A percentile compares a stretch with the other conserved stretches of the same genome.
phyloP scores from a whole-genome alignment of 2,797 vertebrate genomes.

The Spondyliosoma cantharus region DNA sequence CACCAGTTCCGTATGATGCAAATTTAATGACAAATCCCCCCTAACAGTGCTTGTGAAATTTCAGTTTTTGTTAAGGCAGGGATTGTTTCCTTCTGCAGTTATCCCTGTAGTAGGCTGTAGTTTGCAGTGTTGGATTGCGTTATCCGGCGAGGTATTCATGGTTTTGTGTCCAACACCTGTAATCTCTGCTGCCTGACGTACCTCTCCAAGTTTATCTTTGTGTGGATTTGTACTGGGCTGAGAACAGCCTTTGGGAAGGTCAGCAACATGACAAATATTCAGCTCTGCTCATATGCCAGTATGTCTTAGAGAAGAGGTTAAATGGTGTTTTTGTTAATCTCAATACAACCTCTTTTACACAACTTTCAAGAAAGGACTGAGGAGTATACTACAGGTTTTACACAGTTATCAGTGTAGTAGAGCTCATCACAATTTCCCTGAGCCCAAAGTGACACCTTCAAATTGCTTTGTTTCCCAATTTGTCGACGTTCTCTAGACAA shows the following conservation, averaged over 20 bases:
- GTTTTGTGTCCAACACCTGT: constrained; percentile 19
- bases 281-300: background rate
- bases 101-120: background rate
- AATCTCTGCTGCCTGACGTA: constrained; percentile 13
- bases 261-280: constrained; percentile 12
- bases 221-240: background rate
- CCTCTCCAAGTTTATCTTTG: constrained; percentile 18
- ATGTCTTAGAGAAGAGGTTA: background rate
- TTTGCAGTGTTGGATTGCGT: background rate
- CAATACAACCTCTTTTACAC: background rate
- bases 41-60: background rate
- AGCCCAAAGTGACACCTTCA: too few relatives aligned
- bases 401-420: background rate
- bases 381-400: background rate
- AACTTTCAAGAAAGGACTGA: background rate
- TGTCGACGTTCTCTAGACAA: too few relatives aligned
- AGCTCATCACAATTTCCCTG: too few relatives aligned
- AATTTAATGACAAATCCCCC: background rate
- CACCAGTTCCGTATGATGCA: background rate
- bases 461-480: too few relatives aligned
- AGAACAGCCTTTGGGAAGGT: constrained; percentile 12
- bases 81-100: background rate
- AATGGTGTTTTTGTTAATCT: background rate
- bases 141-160: background rate
- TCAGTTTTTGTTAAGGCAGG: background rate